A percentile compares a stretch with the other conserved stretches of the same genome.
Conservation (phyloP, 2,113 vertebrate species). For the Maccullochella peelii region DNA sequence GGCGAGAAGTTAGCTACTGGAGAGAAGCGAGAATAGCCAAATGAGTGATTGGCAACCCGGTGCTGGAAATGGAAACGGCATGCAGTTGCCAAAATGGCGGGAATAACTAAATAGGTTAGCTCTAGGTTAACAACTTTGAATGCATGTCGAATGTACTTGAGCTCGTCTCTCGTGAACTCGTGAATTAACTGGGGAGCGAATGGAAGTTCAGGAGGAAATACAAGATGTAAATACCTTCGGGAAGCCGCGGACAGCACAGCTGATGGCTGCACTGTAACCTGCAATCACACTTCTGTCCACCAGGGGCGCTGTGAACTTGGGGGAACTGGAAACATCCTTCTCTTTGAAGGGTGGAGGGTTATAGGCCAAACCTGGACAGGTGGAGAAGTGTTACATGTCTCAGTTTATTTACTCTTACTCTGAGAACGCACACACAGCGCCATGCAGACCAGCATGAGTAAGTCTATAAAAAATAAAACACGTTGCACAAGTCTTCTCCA, state of each 20-base stretch:
- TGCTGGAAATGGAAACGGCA: too few relatives aligned
- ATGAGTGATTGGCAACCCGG: too few relatives aligned
- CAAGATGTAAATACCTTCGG: constrained; percentile 84
- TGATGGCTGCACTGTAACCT: constrained; percentile 89
- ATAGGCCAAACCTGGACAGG: constrained; percentile 76
- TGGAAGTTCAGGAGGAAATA: too few relatives aligned
- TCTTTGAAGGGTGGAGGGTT: constrained; percentile 82
- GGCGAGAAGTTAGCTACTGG: too few relatives aligned
- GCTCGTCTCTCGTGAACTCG: too few relatives aligned
- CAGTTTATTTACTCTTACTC: not conserved
- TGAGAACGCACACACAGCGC: not conserved
- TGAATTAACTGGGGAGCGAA: too few relatives aligned
- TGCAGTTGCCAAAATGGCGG: too few relatives aligned
- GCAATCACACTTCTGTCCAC: constrained; percentile 88
- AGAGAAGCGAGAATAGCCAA: too few relatives aligned
- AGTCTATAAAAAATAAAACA: not conserved
- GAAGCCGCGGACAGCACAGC: constrained; percentile 89
- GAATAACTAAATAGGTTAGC: too few relatives aligned
- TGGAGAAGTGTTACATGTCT: not conserved
- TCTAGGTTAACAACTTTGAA: too few relatives aligned
- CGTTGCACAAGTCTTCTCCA: not conserved
- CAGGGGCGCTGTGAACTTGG: constrained; percentile 89
- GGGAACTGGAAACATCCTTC: constrained; percentile 83
- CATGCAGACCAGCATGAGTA: not conserved
- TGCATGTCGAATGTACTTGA: too few relatives aligned